Evolutionary conservation across 2,888 invertebrate genomes (phyloP).

Genomic region (Hanleya hanleyi): DNA sequence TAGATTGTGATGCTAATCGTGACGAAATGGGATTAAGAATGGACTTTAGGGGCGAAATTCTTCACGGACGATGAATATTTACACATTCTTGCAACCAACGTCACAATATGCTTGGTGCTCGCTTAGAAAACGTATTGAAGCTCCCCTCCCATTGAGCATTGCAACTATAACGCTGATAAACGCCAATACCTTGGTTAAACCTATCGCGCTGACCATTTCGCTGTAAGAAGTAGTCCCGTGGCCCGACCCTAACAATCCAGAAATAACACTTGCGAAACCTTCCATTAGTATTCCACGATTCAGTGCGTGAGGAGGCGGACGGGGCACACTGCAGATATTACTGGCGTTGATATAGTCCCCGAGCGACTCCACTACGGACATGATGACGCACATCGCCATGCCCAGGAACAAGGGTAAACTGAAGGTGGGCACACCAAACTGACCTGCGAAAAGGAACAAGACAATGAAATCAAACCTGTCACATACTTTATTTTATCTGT

Average conservation of each 20-base stretch:
- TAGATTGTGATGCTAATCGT: no score
- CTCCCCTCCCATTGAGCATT: no score
- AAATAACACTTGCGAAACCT: not conserved
- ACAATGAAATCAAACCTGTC: no score
- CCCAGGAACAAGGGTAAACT: slow-evolving; percentile 6
- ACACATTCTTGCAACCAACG: no score
- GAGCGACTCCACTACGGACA: not conserved
- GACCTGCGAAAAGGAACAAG: slow-evolving; percentile 4
- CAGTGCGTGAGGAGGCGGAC: not conserved
- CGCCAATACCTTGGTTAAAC: slow-evolving; percentile 2
- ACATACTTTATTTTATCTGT: no score
- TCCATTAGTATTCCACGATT: not conserved
- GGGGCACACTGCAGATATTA: not conserved
- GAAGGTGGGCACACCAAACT: not conserved
- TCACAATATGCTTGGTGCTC: no score
- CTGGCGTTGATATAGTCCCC: not conserved
- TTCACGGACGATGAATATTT: no score
- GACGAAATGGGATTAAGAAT: no score
- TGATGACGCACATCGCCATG: not conserved
- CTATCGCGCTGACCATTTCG: slow-evolving; percentile 3
- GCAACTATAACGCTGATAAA: no score
- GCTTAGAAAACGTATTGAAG: no score
- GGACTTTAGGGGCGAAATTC: no score
- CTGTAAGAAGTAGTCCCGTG: slow-evolving; percentile 9
- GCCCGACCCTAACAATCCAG: not conserved